phyloP scores from a whole-genome alignment of 2,113 vertebrate species.

The Philantomba maxwellii region DNA sequence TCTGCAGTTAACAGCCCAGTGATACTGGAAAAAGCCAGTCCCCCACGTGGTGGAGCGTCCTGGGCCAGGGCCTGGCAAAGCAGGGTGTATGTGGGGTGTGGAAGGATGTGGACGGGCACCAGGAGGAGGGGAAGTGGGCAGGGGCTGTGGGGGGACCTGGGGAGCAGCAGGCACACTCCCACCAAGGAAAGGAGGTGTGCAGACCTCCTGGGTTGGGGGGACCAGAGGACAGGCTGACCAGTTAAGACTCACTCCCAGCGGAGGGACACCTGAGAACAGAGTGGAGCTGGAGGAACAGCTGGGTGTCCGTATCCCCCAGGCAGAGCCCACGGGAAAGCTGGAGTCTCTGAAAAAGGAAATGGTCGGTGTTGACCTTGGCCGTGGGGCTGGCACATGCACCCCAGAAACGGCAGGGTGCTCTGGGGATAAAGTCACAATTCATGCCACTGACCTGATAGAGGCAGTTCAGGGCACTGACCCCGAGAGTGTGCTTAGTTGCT shows the following conservation, averaged over 20 bases:
- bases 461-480: neutral
- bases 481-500: neutral
- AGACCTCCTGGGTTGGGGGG: neutral
- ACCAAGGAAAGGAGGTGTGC: fast-evolving
- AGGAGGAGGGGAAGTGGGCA: too few relatives aligned
- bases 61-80: neutral
- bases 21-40: neutral
- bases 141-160: fast-evolving
- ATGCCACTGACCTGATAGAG: neutral
- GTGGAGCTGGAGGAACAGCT: neutral
- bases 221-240: fast-evolving
- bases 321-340: neutral
- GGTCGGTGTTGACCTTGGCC: fast-evolving
- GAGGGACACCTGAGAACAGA: neutral
- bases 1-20: neutral
- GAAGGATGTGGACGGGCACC: too few relatives aligned
- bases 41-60: too few relatives aligned
- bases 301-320: fast-evolving
- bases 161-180: neutral
- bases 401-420: neutral
- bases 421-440: neutral
- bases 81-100: neutral
- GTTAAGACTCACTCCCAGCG: fast-evolving
- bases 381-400: neutral
- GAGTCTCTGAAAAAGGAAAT: neutral